phyloP scores from a whole-genome alignment of 2,113 vertebrate genomes.

The Crypturellus undulatus region DNA sequence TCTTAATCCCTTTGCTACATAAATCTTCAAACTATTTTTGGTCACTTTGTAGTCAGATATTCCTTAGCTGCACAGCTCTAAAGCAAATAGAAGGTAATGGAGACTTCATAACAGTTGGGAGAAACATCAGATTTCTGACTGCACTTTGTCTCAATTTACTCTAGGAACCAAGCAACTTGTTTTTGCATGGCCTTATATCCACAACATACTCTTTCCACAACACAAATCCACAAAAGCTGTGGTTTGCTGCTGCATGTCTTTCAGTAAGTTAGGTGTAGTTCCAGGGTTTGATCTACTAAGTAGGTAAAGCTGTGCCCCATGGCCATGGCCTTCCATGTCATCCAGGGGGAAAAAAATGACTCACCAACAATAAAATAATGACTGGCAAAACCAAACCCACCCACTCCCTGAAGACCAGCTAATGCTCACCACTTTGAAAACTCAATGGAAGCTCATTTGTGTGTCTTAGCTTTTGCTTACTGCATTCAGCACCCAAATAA shows the following conservation, averaged over 20 bases:
- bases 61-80: not conserved
- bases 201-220: not conserved
- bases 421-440: not conserved
- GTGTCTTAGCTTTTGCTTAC: not conserved
- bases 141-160: not conserved
- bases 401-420: rapidly evolving
- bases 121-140: not conserved
- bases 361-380: not conserved
- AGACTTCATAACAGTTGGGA: not conserved
- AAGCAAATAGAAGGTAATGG: not conserved
- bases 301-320: not conserved
- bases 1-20: not conserved
- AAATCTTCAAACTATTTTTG: not conserved
- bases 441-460: not conserved
- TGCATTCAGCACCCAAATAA: not conserved
- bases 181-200: not conserved
- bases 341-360: not conserved
- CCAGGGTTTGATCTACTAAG: not conserved
- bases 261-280: not conserved
- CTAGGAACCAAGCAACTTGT: not conserved
- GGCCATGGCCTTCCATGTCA: not conserved
- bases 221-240: not conserved
- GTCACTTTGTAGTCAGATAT: not conserved
- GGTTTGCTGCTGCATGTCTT: not conserved
- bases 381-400: rapidly evolving